Base-by-base conservation (phyloP, 2,888 invertebrate species). In the Parnassius apollo region DNA sequence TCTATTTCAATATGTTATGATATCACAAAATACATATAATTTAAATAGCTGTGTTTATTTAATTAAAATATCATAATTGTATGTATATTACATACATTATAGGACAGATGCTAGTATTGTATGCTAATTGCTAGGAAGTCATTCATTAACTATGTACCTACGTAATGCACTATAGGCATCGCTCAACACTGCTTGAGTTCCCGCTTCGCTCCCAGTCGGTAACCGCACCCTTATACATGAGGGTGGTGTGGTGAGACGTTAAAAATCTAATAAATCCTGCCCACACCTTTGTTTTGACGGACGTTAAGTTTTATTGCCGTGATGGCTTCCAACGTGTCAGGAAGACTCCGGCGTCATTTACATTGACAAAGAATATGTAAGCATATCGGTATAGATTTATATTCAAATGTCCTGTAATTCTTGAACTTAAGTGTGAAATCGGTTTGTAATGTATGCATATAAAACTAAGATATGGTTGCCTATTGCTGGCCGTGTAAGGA, bases 221-320 rank as follows among this genome's bases (percentile, higher is more conserved):
- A 3, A 51, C 61, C 49, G n/a, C 54, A 45, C 54, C 62, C 62
- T 54, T 11, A 35, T 13, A n/a, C 11, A 2, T 12, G 9, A 3
- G 48, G 44, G 50, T 45, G 22, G 35, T 35, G 8, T 22, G 13
- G 9, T 42, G 10, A 45, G 18, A 55, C 18, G 55, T 22, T 49
- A 42, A 55, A 55, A 55, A 48, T 54, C 35, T 35, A 50, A 61
- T 55, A 59, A 59, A 49, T 51, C 51, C 50, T 44, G 25, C 45
- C 63, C 45, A 22, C 55, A 59, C 51, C 59, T 55, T 50, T 50
- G 25, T 49, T 54, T 54, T 58, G 54, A 62, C 58, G 62, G 62
- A 59, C 58, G 35, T 12, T 45, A 9, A 10, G 13, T 4, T 13
- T 51, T 18, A 42, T 25, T 49, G 13, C 49, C 13, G 45, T n/a